These are phyloP conservation scores for Drosophila bifasciata DNA, from an alignment of 1,140 invertebrate species.

Conservation along the genomic window DNA sequence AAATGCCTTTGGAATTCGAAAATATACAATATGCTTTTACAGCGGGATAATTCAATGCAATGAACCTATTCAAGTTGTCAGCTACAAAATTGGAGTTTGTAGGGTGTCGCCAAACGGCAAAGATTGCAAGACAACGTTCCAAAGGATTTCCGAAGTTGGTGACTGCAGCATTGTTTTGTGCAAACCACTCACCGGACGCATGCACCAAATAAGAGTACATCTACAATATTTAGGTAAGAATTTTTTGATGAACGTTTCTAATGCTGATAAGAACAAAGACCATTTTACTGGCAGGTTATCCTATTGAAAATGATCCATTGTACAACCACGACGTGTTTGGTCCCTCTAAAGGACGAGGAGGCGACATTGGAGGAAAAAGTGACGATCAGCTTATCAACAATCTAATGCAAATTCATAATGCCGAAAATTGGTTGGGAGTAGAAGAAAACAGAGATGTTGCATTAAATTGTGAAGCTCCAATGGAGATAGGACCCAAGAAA, in stretches of 20 bases:
- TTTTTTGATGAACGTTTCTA: neutral
- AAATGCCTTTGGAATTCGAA: too few relatives aligned
- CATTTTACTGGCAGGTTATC: slow-evolving; percentile 83
- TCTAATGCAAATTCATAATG: slow-evolving; percentile 95
- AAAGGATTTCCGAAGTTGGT: slow-evolving; percentile 93
- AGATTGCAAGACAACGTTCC: slow-evolving; percentile 95
- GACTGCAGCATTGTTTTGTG: slow-evolving; percentile 97
- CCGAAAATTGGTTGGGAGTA: slow-evolving; percentile 96
- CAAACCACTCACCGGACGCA: slow-evolving; percentile 96
- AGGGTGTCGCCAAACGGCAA: slow-evolving; percentile 97
- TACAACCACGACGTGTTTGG: slow-evolving; percentile 98
- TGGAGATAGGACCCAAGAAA: neutral
- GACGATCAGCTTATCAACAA: slow-evolving; percentile 95
- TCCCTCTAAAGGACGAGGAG: slow-evolving; percentile 94
- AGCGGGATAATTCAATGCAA: slow-evolving; percentile 90
- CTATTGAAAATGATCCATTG: slow-evolving; percentile 96
- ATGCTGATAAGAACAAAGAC: neutral
- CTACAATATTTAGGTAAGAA: slow-evolving; percentile 90
- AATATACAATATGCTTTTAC: neutral
- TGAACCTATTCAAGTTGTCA: slow-evolving; percentile 97
- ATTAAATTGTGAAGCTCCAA: neutral
- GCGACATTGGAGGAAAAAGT: slow-evolving; percentile 94
- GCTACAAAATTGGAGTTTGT: slow-evolving; percentile 97
- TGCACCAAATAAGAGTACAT: slow-evolving; percentile 99
- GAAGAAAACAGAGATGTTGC: slow-evolving; percentile 93